These are phyloP conservation scores for Dicentrarchus labrax DNA, from an alignment of 2,113 vertebrate species.

Conservation along the genomic window DNA sequence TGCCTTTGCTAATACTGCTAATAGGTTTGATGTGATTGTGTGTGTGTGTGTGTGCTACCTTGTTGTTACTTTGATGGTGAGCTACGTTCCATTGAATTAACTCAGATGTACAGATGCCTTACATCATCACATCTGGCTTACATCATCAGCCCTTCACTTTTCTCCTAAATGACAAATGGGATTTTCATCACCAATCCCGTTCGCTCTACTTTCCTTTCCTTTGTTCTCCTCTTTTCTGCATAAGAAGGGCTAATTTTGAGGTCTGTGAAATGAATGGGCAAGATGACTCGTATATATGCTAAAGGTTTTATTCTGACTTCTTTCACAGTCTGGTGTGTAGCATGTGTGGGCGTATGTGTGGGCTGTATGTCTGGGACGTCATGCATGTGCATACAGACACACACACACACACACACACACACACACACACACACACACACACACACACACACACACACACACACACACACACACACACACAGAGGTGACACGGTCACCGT, in stretches of 20 bases:
- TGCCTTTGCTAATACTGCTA: conserved; percentile 76
- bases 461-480: conserved; percentile 26
- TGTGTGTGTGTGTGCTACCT: conserved; percentile 40
- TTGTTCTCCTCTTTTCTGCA: conserved; percentile 13
- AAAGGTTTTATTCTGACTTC: conserved; percentile 8
- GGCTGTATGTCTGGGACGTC: conserved; percentile 52
- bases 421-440: neutral
- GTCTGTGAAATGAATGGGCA: conserved; percentile 14
- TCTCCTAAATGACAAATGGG: conserved; percentile 41
- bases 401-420: conserved; percentile 31
- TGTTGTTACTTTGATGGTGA: conserved; percentile 46
- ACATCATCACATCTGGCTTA: conserved; percentile 66
- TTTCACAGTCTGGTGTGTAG: conserved; percentile 40
- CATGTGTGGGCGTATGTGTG: conserved; percentile 54
- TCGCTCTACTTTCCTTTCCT: neutral
- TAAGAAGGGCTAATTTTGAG: conserved; percentile 15
- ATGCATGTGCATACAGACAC: conserved; percentile 48
- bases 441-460: conserved; percentile 23
- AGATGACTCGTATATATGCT: neutral
- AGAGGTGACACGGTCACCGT: conserved; percentile 80
- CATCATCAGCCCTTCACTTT: conserved; percentile 44
- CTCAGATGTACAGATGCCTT: conserved; percentile 51
- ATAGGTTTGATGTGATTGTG: conserved; percentile 70
- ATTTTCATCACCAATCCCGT: conserved; percentile 5
- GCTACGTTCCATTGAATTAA: conserved; percentile 47